Evolutionary conservation across 64 coral and sea anemone genomes (phyloP), one percentile per base, ranked within the genome.

Genomic region (Orbicella faveolata): DNA sequence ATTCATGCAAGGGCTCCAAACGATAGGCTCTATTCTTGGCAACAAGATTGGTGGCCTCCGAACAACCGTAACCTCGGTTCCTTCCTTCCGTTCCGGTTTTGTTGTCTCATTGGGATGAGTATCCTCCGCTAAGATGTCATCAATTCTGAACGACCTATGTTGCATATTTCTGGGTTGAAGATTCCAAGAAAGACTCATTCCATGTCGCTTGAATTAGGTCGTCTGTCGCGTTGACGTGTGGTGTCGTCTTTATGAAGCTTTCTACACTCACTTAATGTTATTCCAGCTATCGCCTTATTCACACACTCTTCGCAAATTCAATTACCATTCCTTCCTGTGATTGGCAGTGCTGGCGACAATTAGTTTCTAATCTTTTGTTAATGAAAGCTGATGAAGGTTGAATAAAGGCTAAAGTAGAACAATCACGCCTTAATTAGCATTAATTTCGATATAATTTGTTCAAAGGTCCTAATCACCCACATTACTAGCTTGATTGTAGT

Each of bases 291-390:
- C 61, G 61, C 77, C 95, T 96, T 96, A 89, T 94, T 79, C 92
- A 91, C 95, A 94, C 91, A 90, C 93, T 63, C 79, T 90, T 83
- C 80, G 82, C 72, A 93, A 96, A 94, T 94, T 96, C 92, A 93
- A 96, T 96, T 96, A 96, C 88, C 79, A 78, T 73, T 48, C 77
- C 34, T 55, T n/a, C 19, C 74, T 65, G 48, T 96, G 92, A 96
- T 96, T 96, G 95, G 95, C 88, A 91, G 88, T 15, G 77, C 61
- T 35, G 54, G 75, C 51, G 73, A 84, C 95, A 90, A 96, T 96
- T 96, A 96, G 92, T 91, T 78, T 83, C 88, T 96, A 96, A 96
- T 96, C 95, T 96, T 94, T 96, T 94, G 95, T 96, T 96, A 96
- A 96, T 96, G 92, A 96, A 94, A 96, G 68, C 70, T 90, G 95